A percentile compares a stretch with the other conserved stretches of the same genome.
Conservation (phyloP, 2,797 vertebrate species). For the Danio tinwini region DNA sequence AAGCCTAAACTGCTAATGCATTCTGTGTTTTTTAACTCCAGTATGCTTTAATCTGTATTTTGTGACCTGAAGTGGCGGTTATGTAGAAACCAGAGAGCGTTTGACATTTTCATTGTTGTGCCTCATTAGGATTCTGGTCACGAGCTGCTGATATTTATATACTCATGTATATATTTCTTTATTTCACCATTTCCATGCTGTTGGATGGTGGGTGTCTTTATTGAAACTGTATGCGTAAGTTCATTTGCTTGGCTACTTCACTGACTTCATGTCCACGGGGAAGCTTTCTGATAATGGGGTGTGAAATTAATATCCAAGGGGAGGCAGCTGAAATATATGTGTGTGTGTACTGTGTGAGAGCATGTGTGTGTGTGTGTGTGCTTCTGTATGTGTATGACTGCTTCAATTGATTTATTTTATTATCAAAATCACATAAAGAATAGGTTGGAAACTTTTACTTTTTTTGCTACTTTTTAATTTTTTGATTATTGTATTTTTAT, state of each 20-base stretch:
- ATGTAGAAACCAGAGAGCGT: constrained; percentile 60
- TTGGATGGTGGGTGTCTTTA: constrained; percentile 61
- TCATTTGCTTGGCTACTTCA: constrained; percentile 72
- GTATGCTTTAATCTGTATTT: constrained; percentile 40
- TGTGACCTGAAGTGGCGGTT: constrained; percentile 60
- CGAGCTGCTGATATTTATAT: constrained; percentile 67
- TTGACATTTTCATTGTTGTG: constrained; percentile 76
- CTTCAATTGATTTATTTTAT: neutral
- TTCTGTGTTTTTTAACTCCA: constrained; percentile 14
- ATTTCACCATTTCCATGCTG: constrained; percentile 54
- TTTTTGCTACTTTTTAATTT: neutral
- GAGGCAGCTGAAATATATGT: constrained; percentile 62
- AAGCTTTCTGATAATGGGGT: constrained; percentile 86
- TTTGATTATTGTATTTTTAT: too few relatives aligned
- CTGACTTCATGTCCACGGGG: constrained; percentile 82
- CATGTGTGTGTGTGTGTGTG: neutral
- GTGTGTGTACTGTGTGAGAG: neutral
- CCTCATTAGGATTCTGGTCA: constrained; percentile 70
- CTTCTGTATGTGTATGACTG: constrained; percentile 11
- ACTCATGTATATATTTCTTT: constrained; percentile 63
- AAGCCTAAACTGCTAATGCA: neutral
- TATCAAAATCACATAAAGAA: neutral
- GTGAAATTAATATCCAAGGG: constrained; percentile 87
- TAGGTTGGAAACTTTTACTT: neutral
- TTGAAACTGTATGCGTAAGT: constrained; percentile 67